Base-by-base conservation (phyloP, 1,140 invertebrate genomes). In the Drosophila miranda region DNA sequence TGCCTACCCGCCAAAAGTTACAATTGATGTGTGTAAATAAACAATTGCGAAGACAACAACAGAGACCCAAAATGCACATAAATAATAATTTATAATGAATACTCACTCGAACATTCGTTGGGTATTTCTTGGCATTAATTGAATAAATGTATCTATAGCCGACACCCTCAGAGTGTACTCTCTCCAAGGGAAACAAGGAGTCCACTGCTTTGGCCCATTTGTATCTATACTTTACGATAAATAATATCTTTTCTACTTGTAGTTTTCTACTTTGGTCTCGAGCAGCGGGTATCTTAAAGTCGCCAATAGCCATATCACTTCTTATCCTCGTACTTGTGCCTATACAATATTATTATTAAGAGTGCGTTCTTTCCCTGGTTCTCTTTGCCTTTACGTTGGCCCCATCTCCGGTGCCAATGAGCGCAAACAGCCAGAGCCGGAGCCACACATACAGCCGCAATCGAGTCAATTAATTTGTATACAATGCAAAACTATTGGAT, bases 401-500 rank as follows among this genome's bases (percentile, higher is more conserved):
- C 34, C 34, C 34, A 38, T 38, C 34, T 38, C 34, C 34, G 34
- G 34, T 38, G 4, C 11, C 11, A 38, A 38, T 13, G 34, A 11
- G 11, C 34, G 11, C 34, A 13, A 38, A 13, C 11, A 38, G 50
- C 30, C 13, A 7, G 2, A 26, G 23, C 23, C 13, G 6, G 26
- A 13, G 7, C 2, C 43, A 51, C 34, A 46, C 34, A n/a, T 30
- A 56, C 49, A 66, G 8, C 57, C 59, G 64, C 48, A 59, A 56
- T 48, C 69, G 26, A 82, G 51, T 71, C 66, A 87, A 87, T 87
- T 78, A 82, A 78, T 87, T 86, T 87, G 81, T 77, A 64, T 81
- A 62, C 72, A 86, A 66, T 86, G 74, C 81, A 87, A 78, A 86
- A 86, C 74, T 77, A 87, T 86, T 78, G 63, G 44, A 86, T 63